Conservation (phyloP, 1,140 invertebrate species). For the Piezodorus guildinii region DNA sequence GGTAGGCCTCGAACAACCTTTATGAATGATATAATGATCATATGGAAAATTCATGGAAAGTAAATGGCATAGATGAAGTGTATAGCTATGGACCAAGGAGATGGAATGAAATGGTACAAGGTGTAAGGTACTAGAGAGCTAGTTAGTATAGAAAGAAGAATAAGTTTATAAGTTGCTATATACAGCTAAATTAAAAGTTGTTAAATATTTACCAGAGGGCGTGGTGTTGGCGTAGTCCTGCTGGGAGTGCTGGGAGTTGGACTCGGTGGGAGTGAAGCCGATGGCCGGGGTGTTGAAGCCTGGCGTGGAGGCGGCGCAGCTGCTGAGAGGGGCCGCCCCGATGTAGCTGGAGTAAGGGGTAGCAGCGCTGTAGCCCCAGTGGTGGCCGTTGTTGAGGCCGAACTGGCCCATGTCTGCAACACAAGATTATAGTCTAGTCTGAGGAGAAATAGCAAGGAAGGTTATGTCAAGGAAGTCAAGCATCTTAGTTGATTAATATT, state of each 20-base stretch:
- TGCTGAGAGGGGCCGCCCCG: slow-evolving; percentile 42
- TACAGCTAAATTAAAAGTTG: slow-evolving; percentile 10
- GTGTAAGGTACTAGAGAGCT: too few species aligned
- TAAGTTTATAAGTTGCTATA: too few species aligned
- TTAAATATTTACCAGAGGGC: slow-evolving; percentile 33
- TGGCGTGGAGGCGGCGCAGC: slow-evolving; percentile 41
- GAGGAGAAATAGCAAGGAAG: neutral
- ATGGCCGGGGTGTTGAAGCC: slow-evolving; percentile 49
- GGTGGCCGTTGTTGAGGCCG: slow-evolving; percentile 61
- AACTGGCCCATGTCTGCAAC: slow-evolving; percentile 62
- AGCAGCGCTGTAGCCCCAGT: slow-evolving; percentile 72
- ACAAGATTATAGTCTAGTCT: too few species aligned
- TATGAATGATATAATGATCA: too few species aligned
- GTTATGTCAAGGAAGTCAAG: too few species aligned
- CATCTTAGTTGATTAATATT: too few species aligned
- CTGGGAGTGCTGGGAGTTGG: slow-evolving; percentile 49
- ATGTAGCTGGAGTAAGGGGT: slow-evolving; percentile 66
- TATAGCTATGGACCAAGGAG: too few species aligned
- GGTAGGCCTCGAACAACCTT: too few species aligned
- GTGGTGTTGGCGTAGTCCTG: slow-evolving; percentile 43
- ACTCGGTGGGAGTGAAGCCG: slow-evolving; percentile 28
- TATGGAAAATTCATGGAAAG: too few species aligned
- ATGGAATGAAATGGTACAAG: too few species aligned
- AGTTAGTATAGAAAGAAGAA: too few species aligned
- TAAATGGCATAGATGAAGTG: too few species aligned